Base-by-base conservation (phyloP, 2,888 invertebrate genomes). In the Cryptocheilus praepositus region DNA sequence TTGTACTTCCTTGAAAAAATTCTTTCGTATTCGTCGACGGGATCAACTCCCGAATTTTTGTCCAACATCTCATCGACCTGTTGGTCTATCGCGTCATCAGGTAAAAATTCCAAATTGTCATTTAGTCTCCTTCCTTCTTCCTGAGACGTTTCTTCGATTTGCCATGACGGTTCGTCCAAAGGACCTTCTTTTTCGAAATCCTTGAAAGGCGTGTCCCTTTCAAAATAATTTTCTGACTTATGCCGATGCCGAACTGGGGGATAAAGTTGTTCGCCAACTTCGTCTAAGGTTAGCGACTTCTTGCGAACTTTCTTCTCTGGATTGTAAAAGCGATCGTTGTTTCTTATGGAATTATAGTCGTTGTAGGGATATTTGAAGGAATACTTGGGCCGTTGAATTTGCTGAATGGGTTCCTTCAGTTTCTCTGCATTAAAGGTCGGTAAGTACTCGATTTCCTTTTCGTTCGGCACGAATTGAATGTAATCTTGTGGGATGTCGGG, bases 401-500 rank as follows among this genome's bases (percentile, higher is more conserved):
- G 56, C 16, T 64, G 45, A 8, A 57, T 18, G 4, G 56, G 13
- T 25, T 76, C 52, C 19, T 19, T 45, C 44, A 0, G 44, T n/a
- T 11, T n/a, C 18, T 67, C 22, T 11, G 57, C 61, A 0, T 49
- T 59, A 16, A 1, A 4, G 52, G 69, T 74, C 36, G 56, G 55
- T 13, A 53, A 19, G 49, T 25, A 36, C 4, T 57, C 13, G 0
- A 53, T 15, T 13, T 74, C 67, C 11, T 67, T 44, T 0, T 61
- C 57, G 15, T 56, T 61, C 8, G 59, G 7, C 5, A 58, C 36
- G 15, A 57, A 46, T 21, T 43, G 36, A 4, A 18, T 18, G 21
- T 46, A 63, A 2, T 57, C 57, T 3, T 57, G n/a, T 7, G 3
- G 54, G 1, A 61, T 64, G 5, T 74, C 91, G 82, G 63, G 95